A percentile compares a stretch with the other conserved stretches of the same genome.
phyloP scores from a whole-genome alignment of 2,113 vertebrate genomes.

The Lepus europaeus region DNA sequence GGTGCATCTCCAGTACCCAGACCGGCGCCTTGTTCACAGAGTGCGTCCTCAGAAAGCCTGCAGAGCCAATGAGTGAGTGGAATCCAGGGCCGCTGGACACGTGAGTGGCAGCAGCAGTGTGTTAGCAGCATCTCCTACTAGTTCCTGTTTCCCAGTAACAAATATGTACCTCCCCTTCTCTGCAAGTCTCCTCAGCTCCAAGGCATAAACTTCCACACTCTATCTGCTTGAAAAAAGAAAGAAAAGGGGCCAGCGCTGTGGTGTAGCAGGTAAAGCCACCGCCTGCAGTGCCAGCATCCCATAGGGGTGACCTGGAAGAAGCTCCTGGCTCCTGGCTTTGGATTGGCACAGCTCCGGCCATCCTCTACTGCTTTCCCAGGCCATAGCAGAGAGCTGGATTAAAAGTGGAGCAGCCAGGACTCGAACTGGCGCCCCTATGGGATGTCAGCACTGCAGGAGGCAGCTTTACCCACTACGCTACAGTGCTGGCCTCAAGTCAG shows the following conservation, averaged over 20 bases:
- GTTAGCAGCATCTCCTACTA: not conserved
- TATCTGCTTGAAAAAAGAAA: not conserved
- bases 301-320: too few species aligned
- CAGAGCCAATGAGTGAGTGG: not conserved
- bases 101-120: not conserved
- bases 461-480: too few species aligned
- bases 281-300: too few species aligned
- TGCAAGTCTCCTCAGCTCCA: not conserved
- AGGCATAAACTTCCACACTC: not conserved
- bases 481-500: too few species aligned
- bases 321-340: too few species aligned
- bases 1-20: not conserved
- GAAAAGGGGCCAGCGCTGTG: not conserved
- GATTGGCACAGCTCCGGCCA: too few species aligned
- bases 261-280: too few species aligned
- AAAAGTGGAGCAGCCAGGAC: too few species aligned
- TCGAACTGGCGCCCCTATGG: too few species aligned
- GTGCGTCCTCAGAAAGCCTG: not conserved
- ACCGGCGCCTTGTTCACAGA: not conserved
- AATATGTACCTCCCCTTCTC: not conserved
- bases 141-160: not conserved
- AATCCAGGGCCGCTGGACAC: not conserved
- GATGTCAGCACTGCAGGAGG: too few species aligned
- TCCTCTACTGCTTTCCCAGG: too few species aligned
- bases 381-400: too few species aligned